Percentiles rank a stretch among this genome's conserved stretches.
Evolutionary conservation across 2,113 vertebrate species (phyloP).

Genomic region (Pheucticus melanocephalus): DNA sequence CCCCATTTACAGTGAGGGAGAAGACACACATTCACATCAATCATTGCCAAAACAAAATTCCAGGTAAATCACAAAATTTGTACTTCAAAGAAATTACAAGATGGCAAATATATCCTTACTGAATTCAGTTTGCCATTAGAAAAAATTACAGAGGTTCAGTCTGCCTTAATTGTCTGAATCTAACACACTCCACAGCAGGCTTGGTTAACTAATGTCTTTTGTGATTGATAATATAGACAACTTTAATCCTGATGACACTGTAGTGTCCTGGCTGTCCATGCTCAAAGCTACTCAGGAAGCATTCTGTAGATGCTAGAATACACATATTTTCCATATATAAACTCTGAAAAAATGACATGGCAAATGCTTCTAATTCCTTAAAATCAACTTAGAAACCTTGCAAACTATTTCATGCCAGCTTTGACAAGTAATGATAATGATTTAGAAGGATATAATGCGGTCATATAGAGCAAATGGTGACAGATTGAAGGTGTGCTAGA

Average conservation of each 20-base stretch:
- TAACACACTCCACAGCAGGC: neutral
- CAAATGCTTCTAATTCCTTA: conserved; percentile 62
- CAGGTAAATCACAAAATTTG: neutral
- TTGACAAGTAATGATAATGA: conserved; percentile 53
- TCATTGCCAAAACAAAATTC: neutral
- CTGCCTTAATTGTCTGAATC: neutral
- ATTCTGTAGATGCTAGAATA: conserved; percentile 3
- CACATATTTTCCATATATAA: conserved; percentile 38
- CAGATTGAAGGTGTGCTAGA: neutral
- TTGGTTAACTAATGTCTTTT: neutral
- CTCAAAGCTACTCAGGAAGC: conserved; percentile 24
- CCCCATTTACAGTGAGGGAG: neutral
- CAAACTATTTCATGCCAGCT: conserved; percentile 65
- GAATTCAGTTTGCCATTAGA: neutral
- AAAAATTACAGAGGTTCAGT: neutral
- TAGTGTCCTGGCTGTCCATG: neutral
- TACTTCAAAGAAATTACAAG: neutral
- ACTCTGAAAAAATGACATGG: conserved; percentile 61
- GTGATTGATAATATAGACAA: neutral
- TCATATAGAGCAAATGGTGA: neutral
- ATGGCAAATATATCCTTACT: neutral
- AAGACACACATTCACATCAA: fast-evolving
- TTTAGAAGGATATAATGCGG: conserved; percentile 28
- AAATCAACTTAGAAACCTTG: conserved; percentile 62
- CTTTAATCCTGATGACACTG: conserved; percentile 8